phyloP scores from a whole-genome alignment of 2,888 invertebrate species.

The Pteria penguin region DNA sequence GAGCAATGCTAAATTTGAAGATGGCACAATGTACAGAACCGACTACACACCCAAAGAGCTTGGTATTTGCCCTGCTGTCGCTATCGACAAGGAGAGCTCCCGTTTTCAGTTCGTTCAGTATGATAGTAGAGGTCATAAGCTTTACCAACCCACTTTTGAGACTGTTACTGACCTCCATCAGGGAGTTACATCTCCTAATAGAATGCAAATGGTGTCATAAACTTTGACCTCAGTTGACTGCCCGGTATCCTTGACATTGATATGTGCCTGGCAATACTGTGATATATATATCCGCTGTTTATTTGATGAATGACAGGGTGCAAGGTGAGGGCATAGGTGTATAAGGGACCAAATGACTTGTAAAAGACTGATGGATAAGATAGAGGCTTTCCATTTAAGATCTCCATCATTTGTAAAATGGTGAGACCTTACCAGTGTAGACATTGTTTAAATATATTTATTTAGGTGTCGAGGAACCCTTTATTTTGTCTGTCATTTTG shows the following conservation, averaged over 20 bases:
- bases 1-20: slow-evolving; percentile 74
- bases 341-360: too few species aligned
- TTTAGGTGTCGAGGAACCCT: too few species aligned
- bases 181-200: slow-evolving; percentile 49
- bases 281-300: background rate
- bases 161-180: slow-evolving; percentile 55
- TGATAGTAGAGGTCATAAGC: slow-evolving; percentile 74
- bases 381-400: too few species aligned
- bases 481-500: too few species aligned
- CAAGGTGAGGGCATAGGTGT: too few species aligned
- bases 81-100: slow-evolving; percentile 66
- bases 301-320: too few species aligned
- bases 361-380: too few species aligned
- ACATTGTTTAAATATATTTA: too few species aligned
- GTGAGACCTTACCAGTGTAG: too few species aligned
- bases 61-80: slow-evolving; percentile 74
- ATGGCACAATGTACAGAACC: slow-evolving; percentile 76
- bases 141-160: slow-evolving; percentile 67
- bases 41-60: slow-evolving; percentile 74
- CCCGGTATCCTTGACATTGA: background rate
- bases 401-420: too few species aligned
- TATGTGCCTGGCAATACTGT: background rate
- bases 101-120: slow-evolving; percentile 67
- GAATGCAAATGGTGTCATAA: slow-evolving; percentile 43
- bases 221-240: background rate